Conservation (phyloP, 2,113 vertebrate species). For the Tragelaphus imberbis region DNA sequence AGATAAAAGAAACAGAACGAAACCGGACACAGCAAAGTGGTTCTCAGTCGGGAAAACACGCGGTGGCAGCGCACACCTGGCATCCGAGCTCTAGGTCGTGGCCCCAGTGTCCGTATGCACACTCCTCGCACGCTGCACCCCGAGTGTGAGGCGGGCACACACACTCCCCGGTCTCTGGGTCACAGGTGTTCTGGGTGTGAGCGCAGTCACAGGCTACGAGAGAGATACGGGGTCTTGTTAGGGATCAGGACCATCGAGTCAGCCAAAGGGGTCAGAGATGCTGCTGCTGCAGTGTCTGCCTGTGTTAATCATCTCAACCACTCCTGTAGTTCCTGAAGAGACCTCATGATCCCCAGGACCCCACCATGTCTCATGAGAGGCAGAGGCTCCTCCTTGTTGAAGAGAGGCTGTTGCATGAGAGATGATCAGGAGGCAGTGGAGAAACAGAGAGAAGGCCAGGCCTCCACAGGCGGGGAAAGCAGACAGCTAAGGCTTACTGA, state of each 20-base stretch:
- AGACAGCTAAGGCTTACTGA: accelerated
- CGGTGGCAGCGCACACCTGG: conserved; percentile 78
- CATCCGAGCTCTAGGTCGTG: conserved; percentile 84
- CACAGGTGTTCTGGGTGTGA: conserved; percentile 90
- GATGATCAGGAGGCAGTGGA: accelerated
- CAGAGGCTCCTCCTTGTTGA: neutral
- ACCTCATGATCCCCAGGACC: neutral
- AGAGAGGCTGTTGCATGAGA: neutral
- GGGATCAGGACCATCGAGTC: accelerated
- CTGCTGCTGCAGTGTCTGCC: neutral
- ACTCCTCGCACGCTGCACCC: conserved; percentile 86
- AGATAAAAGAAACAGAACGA: accelerated
- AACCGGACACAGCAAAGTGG: neutral
- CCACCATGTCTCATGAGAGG: accelerated
- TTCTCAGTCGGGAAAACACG: accelerated
- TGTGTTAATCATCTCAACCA: neutral
- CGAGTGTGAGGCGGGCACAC: conserved; percentile 89
- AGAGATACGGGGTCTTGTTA: neutral
- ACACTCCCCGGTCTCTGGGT: conserved; percentile 85
- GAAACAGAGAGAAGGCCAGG: neutral
- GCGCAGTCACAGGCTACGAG: conserved; percentile 88
- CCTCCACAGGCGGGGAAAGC: neutral
- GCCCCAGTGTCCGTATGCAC: conserved; percentile 87
- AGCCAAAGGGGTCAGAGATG: accelerated
- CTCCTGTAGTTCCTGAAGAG: neutral